Evolutionary conservation across 23 tunicate species (phyloP).

Genomic region (Aplidium turbinatum): DNA sequence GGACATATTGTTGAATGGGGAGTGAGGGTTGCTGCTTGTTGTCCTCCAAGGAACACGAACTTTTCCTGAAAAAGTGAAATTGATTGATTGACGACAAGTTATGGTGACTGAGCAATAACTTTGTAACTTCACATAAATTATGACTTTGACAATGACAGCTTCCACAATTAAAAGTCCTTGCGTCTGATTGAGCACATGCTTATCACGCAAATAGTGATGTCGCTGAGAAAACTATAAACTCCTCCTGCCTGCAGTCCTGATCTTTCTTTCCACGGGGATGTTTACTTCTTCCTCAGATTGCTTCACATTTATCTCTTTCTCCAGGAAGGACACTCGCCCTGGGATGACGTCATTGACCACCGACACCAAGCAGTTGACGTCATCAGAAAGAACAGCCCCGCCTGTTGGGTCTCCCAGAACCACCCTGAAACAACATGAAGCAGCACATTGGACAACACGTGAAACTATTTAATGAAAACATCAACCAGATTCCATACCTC

Average conservation of each 20-base stretch:
- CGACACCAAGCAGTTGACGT: slow-evolving; percentile 63
- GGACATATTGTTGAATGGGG: slow-evolving; percentile 52
- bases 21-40: slow-evolving; percentile 26
- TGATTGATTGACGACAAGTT: not conserved
- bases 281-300: slow-evolving; percentile 75
- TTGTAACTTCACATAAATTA: too few species aligned
- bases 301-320: slow-evolving; percentile 36
- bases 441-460: too few species aligned
- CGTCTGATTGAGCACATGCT: too few species aligned
- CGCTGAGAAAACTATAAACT: too few species aligned
- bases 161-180: too few species aligned
- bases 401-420: slow-evolving; percentile 81
- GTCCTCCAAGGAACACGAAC: slow-evolving; percentile 89
- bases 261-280: slow-evolving; percentile 50
- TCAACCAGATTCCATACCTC: too few species aligned
- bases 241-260: slow-evolving; percentile 58
- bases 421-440: slow-evolving; percentile 39
- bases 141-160: too few species aligned
- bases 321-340: slow-evolving; percentile 45
- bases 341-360: slow-evolving; percentile 84
- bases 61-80: too few species aligned
- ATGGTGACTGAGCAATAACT: too few species aligned
- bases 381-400: slow-evolving; percentile 72
- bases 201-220: too few species aligned
- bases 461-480: too few species aligned